Evolutionary conservation across 2,113 vertebrate species (phyloP).

Genomic region (Eubucco bourcierii): DNA sequence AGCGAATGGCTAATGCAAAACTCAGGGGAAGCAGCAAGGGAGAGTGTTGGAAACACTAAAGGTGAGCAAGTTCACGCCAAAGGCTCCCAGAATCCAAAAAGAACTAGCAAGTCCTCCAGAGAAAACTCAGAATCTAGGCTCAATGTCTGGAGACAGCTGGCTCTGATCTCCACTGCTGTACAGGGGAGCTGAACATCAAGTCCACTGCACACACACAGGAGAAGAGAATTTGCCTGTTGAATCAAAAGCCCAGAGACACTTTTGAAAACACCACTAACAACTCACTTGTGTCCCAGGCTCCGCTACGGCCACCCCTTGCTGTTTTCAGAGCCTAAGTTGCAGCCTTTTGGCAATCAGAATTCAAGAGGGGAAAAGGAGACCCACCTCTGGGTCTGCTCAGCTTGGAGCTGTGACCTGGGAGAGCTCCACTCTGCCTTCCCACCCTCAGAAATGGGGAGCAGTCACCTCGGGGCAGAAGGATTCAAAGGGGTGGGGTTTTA

Average conservation of each 20-base stretch:
- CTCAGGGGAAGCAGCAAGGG: constrained; percentile 78
- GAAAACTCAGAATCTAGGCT: constrained; percentile 42
- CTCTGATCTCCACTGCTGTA: neutral
- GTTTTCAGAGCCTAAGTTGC: neutral
- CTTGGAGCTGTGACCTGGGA: neutral
- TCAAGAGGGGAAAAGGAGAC: neutral
- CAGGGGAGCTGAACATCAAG: neutral
- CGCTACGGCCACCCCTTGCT: constrained; percentile 20
- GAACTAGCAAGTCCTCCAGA: constrained; percentile 34
- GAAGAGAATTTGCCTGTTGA: constrained; percentile 36
- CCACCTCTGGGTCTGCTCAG: neutral
- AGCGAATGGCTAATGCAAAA: constrained; percentile 83
- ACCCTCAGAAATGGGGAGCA: neutral
- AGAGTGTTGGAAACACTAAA: constrained; percentile 74
- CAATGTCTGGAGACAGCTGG: constrained; percentile 5
- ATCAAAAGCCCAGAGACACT: neutral
- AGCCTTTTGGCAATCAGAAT: neutral
- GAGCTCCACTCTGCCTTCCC: constrained; percentile 2
- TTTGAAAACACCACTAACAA: neutral
- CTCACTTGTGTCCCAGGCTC: constrained; percentile 31
- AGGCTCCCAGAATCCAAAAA: constrained; percentile 63
- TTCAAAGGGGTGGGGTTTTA: neutral
- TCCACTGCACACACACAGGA: constrained; percentile 23
- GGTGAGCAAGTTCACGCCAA: constrained; percentile 68
- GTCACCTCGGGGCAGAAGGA: neutral